phyloP scores from a whole-genome alignment of 1,140 invertebrate species.

The Sogatella furcifera region DNA sequence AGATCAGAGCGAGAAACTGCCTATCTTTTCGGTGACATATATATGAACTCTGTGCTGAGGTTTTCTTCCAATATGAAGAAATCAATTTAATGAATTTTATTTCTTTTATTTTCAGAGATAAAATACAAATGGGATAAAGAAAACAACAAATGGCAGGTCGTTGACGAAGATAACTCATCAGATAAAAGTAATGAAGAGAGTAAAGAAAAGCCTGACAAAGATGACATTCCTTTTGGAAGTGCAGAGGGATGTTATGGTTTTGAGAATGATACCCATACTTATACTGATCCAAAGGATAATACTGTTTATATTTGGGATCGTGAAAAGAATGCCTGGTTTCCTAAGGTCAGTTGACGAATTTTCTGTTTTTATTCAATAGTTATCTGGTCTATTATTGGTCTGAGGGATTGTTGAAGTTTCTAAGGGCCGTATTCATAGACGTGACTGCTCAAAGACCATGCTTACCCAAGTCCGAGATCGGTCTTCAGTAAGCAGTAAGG shows the following conservation, averaged over 20 bases:
- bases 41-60: too few relatives aligned
- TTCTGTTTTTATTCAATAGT: conserved; percentile 8
- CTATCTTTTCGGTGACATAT: too few relatives aligned
- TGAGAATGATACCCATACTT: conserved; percentile 67
- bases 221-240: conserved; percentile 30
- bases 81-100: too few relatives aligned
- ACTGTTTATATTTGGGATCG: conserved; percentile 85
- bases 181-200: conserved; percentile 27
- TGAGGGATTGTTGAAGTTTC: too few relatives aligned
- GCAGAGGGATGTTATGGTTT: conserved; percentile 47
- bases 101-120: conserved; percentile 19
- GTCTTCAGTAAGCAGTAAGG: too few relatives aligned
- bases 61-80: too few relatives aligned
- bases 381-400: too few relatives aligned
- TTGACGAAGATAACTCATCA: conserved; percentile 30
- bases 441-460: too few relatives aligned
- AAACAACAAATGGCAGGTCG: conserved; percentile 48
- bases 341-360: conserved; percentile 50
- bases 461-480: too few relatives aligned
- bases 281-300: conserved; percentile 75
- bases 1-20: too few relatives aligned
- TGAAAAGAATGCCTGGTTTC: conserved; percentile 88
- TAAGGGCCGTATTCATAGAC: too few relatives aligned
- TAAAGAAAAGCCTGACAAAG: conserved; percentile 26
- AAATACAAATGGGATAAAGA: conserved; percentile 31